Percentiles rank a stretch among this genome's conserved stretches.
These are phyloP conservation scores for Toxotes jaculatrix DNA, from an alignment of 2,113 vertebrate species.

Conservation along the genomic window DNA sequence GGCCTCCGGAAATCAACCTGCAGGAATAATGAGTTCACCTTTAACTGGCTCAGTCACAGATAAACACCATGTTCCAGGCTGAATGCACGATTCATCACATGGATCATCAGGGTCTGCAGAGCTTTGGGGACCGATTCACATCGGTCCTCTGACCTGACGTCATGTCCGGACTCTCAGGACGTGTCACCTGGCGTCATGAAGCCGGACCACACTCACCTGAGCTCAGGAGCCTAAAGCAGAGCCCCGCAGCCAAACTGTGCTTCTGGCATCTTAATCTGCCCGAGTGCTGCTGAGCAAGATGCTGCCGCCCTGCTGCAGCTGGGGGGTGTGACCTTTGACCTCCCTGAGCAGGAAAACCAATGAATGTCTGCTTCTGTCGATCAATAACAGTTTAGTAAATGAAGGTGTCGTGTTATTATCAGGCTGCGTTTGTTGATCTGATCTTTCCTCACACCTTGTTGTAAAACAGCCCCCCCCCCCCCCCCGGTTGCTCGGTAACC, in stretches of 20 bases:
- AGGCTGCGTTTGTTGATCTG: not conserved
- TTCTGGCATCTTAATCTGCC: not conserved
- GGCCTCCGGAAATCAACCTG: slow-evolving; percentile 57
- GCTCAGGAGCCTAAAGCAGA: too few species aligned
- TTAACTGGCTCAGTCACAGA: slow-evolving; percentile 60
- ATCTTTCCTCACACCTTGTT: not conserved
- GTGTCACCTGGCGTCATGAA: too few species aligned
- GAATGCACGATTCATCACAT: slow-evolving; percentile 37
- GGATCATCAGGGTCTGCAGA: slow-evolving; percentile 16
- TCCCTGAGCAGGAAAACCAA: not conserved
- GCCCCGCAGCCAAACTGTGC: too few species aligned
- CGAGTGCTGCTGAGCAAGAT: not conserved
- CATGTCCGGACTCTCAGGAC: too few species aligned
- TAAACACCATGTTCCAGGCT: slow-evolving; percentile 35
- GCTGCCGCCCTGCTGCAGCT: not conserved
- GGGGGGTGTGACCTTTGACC: slow-evolving; percentile 33
- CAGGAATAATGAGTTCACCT: slow-evolving; percentile 77
- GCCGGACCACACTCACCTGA: too few species aligned
- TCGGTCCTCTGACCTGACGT: too few species aligned
- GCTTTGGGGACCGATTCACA: not conserved
- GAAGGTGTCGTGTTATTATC: not conserved
- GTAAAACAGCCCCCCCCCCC: too few species aligned
- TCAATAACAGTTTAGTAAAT: slow-evolving; percentile 18
- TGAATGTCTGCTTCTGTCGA: not conserved
- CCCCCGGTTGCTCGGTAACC: slow-evolving; percentile 29